These are phyloP conservation scores for Dryomyza anilis DNA, from an alignment of 2,888 invertebrate genomes.

Conservation along the genomic window DNA sequence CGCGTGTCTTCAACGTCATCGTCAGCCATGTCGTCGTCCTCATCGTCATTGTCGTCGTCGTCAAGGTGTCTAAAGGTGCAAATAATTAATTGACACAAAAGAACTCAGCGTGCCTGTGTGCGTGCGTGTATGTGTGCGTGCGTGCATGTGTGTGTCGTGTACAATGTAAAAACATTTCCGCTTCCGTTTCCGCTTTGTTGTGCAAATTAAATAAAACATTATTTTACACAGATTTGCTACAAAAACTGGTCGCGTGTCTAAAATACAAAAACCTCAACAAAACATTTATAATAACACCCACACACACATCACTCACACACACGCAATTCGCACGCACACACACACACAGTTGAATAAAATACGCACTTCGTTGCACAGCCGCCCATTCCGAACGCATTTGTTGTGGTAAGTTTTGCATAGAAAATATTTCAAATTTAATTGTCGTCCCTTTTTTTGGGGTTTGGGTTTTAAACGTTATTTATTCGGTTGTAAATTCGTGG, in stretches of 20 bases:
- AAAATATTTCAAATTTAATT: too few species aligned
- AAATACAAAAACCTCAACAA: neutral
- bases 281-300: neutral
- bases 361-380: neutral
- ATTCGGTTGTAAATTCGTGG: too few species aligned
- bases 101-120: too few species aligned
- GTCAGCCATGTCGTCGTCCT: neutral
- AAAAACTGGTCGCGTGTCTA: too few species aligned
- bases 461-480: too few species aligned
- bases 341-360: neutral
- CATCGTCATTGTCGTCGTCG: neutral
- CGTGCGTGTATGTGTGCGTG: conserved; percentile 1
- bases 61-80: neutral
- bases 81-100: conserved; percentile 19
- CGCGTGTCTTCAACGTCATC: neutral
- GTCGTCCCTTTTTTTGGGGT: too few species aligned
- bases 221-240: neutral
- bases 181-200: conserved; percentile 1
- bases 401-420: too few species aligned
- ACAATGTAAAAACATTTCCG: conserved; percentile 10
- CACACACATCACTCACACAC: neutral
- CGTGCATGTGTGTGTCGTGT: conserved; percentile 5
- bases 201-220: conserved; percentile 14
- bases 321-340: neutral
- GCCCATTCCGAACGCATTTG: too few species aligned